phyloP scores from a whole-genome alignment of 1,140 invertebrate species.

The Drosophila bocki region DNA sequence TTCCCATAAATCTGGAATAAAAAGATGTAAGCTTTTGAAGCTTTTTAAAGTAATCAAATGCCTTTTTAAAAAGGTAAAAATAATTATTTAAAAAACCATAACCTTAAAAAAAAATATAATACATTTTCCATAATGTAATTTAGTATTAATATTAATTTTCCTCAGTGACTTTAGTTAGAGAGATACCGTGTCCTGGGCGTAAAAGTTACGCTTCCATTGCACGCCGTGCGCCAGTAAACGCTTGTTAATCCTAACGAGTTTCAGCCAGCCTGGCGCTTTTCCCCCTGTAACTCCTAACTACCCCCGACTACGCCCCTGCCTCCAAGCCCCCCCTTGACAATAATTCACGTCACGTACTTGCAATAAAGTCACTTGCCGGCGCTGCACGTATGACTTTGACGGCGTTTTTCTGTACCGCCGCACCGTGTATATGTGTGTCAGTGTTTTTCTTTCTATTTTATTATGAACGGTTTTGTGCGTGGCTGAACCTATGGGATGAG shows the following conservation, averaged over 20 bases:
- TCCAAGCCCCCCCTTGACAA: slow-evolving; percentile 55
- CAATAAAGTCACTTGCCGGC: slow-evolving; percentile 83
- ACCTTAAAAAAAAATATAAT: rapidly evolving
- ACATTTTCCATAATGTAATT: not conserved
- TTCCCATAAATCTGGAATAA: not conserved
- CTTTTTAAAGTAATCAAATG: not conserved
- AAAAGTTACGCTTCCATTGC: slow-evolving; percentile 67
- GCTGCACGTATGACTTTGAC: slow-evolving; percentile 82
- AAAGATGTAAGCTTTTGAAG: not conserved
- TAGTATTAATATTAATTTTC: not conserved
- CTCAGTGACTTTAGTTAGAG: not conserved
- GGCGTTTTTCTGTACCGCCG: slow-evolving; percentile 56
- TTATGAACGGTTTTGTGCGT: slow-evolving; percentile 81
- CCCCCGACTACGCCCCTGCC: slow-evolving; percentile 2
- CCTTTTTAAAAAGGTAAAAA: not conserved
- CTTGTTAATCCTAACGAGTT: slow-evolving; percentile 84
- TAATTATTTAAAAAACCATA: not conserved
- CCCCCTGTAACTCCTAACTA: not conserved
- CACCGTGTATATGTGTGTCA: slow-evolving; percentile 8
- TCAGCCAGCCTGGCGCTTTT: slow-evolving; percentile 28
- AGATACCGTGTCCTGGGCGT: slow-evolving; percentile 36
- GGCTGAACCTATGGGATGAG: slow-evolving; percentile 7
- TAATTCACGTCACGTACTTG: slow-evolving; percentile 83
- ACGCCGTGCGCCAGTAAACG: slow-evolving; percentile 78
- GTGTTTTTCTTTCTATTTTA: slow-evolving; percentile 63